phyloP scores from a whole-genome alignment of 2,888 invertebrate species.

The Actias luna region DNA sequence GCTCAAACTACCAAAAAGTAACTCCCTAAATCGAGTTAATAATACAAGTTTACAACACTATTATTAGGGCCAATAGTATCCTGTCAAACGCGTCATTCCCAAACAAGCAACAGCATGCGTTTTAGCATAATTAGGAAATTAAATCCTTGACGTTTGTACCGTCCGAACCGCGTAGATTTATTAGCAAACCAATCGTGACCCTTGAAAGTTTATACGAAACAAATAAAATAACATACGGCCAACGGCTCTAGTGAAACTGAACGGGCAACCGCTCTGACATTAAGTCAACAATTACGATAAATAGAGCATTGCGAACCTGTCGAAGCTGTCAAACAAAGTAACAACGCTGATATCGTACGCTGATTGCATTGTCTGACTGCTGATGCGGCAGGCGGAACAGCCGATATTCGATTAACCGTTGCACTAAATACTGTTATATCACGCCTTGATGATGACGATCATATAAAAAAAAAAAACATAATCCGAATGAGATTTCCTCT shows the following conservation, averaged over 20 bases:
- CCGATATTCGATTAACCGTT: constrained; percentile 6
- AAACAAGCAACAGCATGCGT: background rate
- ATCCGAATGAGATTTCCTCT: too few relatives aligned
- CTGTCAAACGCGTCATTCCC: background rate
- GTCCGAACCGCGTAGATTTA: background rate
- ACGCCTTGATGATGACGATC: background rate
- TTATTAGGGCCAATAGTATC: background rate
- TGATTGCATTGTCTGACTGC: constrained; percentile 5
- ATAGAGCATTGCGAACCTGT: constrained; percentile 6
- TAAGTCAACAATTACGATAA: constrained; percentile 7
- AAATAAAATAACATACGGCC: background rate
- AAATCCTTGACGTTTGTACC: background rate
- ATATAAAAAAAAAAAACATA: background rate
- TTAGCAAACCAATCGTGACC: background rate
- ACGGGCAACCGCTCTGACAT: background rate
- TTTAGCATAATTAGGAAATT: background rate
- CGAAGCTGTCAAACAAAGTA: constrained; percentile 4
- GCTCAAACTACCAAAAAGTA: too few relatives aligned
- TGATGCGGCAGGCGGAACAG: constrained; percentile 8
- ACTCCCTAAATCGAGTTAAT: background rate
- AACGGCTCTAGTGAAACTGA: background rate
- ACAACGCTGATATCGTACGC: constrained; percentile 1
- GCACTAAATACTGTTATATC: background rate
- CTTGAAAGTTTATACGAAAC: background rate
- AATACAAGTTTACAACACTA: background rate